phyloP scores from a whole-genome alignment of 2,888 invertebrate species.

The Pristionchus entomophagus region DNA sequence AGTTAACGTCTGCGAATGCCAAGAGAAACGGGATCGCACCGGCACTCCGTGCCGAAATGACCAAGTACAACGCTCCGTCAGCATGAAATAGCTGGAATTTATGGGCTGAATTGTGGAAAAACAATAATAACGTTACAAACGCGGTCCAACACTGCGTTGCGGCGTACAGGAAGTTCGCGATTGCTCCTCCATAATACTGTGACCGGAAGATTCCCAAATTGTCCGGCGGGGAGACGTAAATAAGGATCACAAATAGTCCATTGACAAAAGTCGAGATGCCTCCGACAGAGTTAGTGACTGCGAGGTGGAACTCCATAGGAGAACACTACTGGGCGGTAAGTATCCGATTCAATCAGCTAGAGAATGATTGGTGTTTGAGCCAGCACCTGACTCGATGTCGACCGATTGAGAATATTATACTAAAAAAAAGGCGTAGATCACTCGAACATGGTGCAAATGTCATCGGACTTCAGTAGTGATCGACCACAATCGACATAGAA shows the following conservation, averaged over 20 bases:
- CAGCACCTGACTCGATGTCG: too few species aligned
- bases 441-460: too few species aligned
- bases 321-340: background rate
- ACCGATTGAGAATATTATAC: too few species aligned
- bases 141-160: background rate
- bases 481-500: too few species aligned
- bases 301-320: background rate
- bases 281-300: background rate
- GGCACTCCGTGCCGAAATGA: background rate
- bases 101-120: background rate
- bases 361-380: too few species aligned
- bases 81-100: background rate
- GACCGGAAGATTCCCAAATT: background rate
- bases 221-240: background rate
- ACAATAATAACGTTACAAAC: background rate
- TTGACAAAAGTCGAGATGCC: background rate
- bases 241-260: background rate
- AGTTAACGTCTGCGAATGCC: background rate
- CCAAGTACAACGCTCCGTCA: background rate
- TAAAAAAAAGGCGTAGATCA: too few species aligned
- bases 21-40: background rate
- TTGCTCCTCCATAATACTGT: background rate
- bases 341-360: slow-evolving; percentile 71
- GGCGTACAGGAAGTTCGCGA: background rate
- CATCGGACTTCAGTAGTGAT: too few species aligned